Evolutionary conservation across 2,113 vertebrate species (phyloP), one percentile per base, ranked within the genome.

Genomic region (Aegithalos caudatus): DNA sequence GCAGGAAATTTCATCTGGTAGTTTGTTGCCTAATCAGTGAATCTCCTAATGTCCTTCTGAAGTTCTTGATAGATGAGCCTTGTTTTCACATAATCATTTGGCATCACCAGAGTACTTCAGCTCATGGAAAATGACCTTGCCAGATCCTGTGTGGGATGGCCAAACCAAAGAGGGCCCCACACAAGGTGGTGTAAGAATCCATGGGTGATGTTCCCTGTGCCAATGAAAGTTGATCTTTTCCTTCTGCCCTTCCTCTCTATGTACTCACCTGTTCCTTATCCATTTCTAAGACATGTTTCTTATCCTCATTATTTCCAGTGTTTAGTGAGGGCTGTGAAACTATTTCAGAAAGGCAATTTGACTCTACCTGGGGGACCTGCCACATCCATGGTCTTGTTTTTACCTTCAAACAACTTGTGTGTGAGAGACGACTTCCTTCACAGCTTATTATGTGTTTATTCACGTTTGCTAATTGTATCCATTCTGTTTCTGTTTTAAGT

Each of bases 121-220:
- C 50, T 89, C 3, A 2, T 20, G 51, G 56, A 15, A 79, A 38
- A 23, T 9, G 21, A 38, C 7, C 5, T 71, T 86, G n/a, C 51
- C 58, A 42, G 53, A 42, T 35, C 42, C 22, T 1, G 0, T 42
- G 37, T 17, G n/a, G n/a, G 6, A 44, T 2, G 1, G 19, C 24
- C 14, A 51, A 38, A 19, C 33, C 54, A 42, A n/a, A 13, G 0
- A 64, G 40, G 42, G 56, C 23, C 13, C 7, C 33, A 17, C 40
- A 56, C 25, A 35, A 56, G n/a, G 50, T n/a, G 27, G 17, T n/a
- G 33, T n/a, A 54, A 71, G 28, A 40, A 57, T n/a, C 67, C 44
- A 7, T 2, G 25, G 31, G 31, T 48, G 38, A 62, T 37, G 48
- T 44, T 27, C 35, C 33, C 11, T 25, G n/a, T 37, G 23, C 23